Conservation (phyloP, 2,113 vertebrate species). For the Nesospiza acunhae region DNA sequence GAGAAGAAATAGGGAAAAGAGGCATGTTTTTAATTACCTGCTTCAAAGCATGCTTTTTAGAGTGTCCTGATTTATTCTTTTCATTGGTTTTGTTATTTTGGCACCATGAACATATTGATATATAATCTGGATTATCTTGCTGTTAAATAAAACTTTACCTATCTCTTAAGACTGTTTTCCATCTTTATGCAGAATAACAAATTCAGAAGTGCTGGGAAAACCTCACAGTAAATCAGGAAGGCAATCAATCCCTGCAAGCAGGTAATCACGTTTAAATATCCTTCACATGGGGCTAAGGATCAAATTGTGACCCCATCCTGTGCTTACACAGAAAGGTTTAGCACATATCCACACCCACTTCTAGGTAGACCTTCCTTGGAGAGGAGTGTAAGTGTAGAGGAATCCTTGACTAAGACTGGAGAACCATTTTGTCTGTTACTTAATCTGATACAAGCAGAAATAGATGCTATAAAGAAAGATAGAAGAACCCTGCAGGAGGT, state of each 20-base stretch:
- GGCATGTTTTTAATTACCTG: neutral
- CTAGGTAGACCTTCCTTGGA: neutral
- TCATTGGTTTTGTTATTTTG: neutral
- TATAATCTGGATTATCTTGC: neutral
- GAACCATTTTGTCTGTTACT: neutral
- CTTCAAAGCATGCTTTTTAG: neutral
- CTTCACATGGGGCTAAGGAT: neutral
- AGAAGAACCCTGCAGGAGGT: slow-evolving; percentile 15
- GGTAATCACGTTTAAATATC: fast-evolving
- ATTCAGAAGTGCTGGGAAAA: neutral
- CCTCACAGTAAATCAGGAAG: neutral
- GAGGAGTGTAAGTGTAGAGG: neutral
- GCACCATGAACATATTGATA: neutral
- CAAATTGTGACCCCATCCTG: neutral
- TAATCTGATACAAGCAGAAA: neutral
- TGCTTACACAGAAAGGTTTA: neutral
- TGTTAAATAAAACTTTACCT: neutral
- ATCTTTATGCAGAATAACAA: neutral
- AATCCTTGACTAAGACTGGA: neutral
- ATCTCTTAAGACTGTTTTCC: neutral
- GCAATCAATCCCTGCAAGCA: neutral
- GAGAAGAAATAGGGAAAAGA: neutral
- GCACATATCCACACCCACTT: neutral
- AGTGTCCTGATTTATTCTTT: neutral
- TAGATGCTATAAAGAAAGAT: neutral